phyloP scores from a whole-genome alignment of 2,113 vertebrate genomes.

The Stictonetta naevosa region DNA sequence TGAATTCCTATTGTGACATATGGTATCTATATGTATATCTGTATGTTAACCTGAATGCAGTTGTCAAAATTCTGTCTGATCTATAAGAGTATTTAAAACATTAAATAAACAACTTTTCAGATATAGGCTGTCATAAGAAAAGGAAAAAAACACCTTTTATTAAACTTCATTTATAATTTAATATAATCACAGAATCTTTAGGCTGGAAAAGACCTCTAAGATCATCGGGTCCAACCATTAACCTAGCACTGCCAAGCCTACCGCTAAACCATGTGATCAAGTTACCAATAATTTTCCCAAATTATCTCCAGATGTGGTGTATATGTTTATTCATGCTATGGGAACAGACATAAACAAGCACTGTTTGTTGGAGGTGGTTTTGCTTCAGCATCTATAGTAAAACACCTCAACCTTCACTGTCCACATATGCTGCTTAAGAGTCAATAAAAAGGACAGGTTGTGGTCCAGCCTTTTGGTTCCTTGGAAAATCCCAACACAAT shows the following conservation, averaged over 20 bases:
- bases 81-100: neutral
- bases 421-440: neutral
- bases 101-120: neutral
- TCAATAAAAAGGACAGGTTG: neutral
- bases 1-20: neutral
- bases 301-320: neutral
- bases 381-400: neutral
- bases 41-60: neutral
- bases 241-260: too few relatives aligned
- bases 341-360: neutral
- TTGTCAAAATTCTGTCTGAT: neutral
- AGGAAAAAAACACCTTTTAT: neutral
- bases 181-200: too few relatives aligned
- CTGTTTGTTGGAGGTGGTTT: neutral
- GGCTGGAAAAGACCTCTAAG: too few relatives aligned
- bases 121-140: neutral
- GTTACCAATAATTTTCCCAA: neutral
- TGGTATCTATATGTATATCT: accelerated
- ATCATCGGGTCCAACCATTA: too few relatives aligned
- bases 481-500: neutral
- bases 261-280: too few relatives aligned
- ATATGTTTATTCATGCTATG: neutral
- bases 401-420: neutral
- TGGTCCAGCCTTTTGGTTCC: neutral
- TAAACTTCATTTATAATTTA: neutral